These are phyloP conservation scores for Drosophila mayri DNA, from an alignment of 1,140 invertebrate genomes.

Conservation along the genomic window DNA sequence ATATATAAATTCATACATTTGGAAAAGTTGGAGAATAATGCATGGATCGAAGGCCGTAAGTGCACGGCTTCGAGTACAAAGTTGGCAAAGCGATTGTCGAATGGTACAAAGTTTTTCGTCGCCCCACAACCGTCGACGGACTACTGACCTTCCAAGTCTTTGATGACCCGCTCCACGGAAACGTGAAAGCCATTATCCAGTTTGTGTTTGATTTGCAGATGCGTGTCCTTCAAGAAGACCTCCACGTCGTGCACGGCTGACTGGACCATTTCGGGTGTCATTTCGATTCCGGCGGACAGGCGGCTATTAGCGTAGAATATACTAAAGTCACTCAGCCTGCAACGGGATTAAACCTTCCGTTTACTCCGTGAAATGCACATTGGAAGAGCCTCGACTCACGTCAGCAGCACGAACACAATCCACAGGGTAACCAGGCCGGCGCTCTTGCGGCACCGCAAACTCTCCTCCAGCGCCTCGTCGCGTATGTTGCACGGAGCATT, in stretches of 20 bases:
- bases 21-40: constrained; percentile 66
- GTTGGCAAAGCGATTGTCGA: constrained; percentile 48
- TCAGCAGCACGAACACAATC: constrained; percentile 84
- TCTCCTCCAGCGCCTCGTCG: constrained; percentile 73
- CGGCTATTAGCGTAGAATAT: constrained; percentile 88
- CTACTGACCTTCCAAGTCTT: constrained; percentile 88
- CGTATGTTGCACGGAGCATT: constrained; percentile 70
- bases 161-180: constrained; percentile 86
- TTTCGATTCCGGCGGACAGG: constrained; percentile 85
- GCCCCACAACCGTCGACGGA: constrained; percentile 32
- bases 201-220: constrained; percentile 87
- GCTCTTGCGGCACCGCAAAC: constrained; percentile 76
- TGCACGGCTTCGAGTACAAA: constrained; percentile 55
- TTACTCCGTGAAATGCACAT: not conserved
- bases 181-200: constrained; percentile 87
- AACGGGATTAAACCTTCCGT: constrained; percentile 26
- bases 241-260: constrained; percentile 87
- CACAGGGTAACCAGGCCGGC: constrained; percentile 80
- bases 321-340: constrained; percentile 79
- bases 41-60: constrained; percentile 64
- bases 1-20: constrained; percentile 26
- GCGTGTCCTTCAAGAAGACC: constrained; percentile 87
- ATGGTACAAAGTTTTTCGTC: constrained; percentile 32
- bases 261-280: constrained; percentile 86
- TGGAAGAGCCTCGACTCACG: constrained; percentile 75